Percentiles rank a stretch among this genome's conserved stretches.
These are phyloP conservation scores for Echiichthys vipera DNA, from an alignment of 2,797 vertebrate genomes.

Conservation along the genomic window DNA sequence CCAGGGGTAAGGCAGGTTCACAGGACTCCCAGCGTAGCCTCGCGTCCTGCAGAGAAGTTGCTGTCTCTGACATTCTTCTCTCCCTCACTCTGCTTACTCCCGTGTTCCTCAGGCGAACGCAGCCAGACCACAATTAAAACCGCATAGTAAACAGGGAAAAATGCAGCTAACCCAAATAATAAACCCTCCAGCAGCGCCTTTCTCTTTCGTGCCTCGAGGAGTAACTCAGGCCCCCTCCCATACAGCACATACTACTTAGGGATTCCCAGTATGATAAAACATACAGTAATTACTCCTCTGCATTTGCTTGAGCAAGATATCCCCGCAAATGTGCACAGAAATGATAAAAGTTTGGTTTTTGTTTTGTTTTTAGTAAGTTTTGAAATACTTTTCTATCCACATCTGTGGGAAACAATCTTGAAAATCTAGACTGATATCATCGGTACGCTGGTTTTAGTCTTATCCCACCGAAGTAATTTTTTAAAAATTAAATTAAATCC, in stretches of 20 bases:
- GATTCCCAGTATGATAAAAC: slow-evolving; percentile 54
- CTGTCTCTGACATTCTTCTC: slow-evolving; percentile 74
- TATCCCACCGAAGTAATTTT: not conserved
- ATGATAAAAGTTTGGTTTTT: not conserved
- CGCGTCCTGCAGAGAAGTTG: slow-evolving; percentile 59
- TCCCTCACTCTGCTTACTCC: slow-evolving; percentile 43
- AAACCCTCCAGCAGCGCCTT: slow-evolving; percentile 56
- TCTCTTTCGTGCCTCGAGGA: slow-evolving; percentile 38
- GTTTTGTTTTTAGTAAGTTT: not conserved
- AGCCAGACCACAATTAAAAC: slow-evolving; percentile 68
- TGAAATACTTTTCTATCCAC: not conserved
- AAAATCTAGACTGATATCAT: not conserved
- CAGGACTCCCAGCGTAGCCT: slow-evolving; percentile 40
- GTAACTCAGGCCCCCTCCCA: slow-evolving; percentile 35
- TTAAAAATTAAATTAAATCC: not conserved
- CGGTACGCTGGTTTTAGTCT: not conserved
- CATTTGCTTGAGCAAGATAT: slow-evolving; percentile 46
- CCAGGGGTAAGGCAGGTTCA: slow-evolving; percentile 65
- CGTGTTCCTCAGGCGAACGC: slow-evolving; percentile 26
- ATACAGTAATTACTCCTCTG: slow-evolving; percentile 48
- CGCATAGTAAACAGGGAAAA: slow-evolving; percentile 72
- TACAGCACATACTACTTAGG: slow-evolving; percentile 36
- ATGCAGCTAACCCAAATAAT: slow-evolving; percentile 67
- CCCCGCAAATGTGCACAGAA: not conserved
- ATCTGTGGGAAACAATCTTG: not conserved